A percentile compares a stretch with the other conserved stretches of the same genome.
phyloP scores from a whole-genome alignment of 2,888 invertebrate genomes.

The Zele albiditarsus region DNA sequence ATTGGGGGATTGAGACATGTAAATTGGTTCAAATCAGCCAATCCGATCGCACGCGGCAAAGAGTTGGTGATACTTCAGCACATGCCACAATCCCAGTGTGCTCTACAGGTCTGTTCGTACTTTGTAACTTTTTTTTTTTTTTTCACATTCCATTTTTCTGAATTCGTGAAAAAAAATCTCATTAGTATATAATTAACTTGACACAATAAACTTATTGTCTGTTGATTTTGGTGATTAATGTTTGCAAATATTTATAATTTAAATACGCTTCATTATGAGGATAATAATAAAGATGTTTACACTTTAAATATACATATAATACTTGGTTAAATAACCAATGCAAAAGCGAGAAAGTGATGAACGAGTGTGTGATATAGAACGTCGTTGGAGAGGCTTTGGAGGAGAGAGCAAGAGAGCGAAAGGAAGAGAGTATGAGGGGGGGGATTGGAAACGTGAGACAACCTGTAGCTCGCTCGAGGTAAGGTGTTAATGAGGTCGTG shows the following conservation, averaged over 20 bases:
- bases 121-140: conserved; percentile 6
- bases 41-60: conserved; percentile 63
- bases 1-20: conserved; percentile 70
- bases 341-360: conserved; percentile 32
- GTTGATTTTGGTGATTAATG: background rate
- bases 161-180: background rate
- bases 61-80: conserved; percentile 56
- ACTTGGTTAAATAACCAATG: conserved; percentile 9
- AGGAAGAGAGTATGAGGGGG: conserved; percentile 29
- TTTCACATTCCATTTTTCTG: background rate
- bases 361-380: conserved; percentile 27
- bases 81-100: conserved; percentile 47
- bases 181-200: background rate
- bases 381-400: conserved; percentile 25
- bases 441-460: conserved; percentile 66
- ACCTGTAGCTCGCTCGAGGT: conserved; percentile 68
- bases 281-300: conserved; percentile 1
- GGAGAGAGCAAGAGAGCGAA: conserved; percentile 8
- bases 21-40: conserved; percentile 69
- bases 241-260: background rate
- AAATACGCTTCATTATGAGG: background rate
- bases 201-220: conserved; percentile 1
- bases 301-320: background rate
- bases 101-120: conserved; percentile 60
- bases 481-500: conserved; percentile 73